Evolutionary conservation across 2,888 invertebrate species (phyloP), one percentile per base, ranked within the genome.

Genomic region (Thymelicus lineola): DNA sequence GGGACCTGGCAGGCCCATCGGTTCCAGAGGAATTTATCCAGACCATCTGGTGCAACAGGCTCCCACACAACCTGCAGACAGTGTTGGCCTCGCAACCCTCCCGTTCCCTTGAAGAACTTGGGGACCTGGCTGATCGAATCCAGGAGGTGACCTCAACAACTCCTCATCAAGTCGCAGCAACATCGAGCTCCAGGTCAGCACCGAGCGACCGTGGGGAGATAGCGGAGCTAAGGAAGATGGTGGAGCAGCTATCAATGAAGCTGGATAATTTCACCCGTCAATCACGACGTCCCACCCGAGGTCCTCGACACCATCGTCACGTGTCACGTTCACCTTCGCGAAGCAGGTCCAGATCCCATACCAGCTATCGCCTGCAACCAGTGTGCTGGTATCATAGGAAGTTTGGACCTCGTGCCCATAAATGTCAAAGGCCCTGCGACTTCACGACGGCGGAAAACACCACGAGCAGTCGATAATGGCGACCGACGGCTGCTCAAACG

Each of bases 351-450:
- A 17, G 60, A 0, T 68, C 67, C 12, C 14, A 15, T 4, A 74
- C 76, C 14, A 73, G 58, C 45, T 72, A 73, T 15, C 28, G 66
- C 0, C 57, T 68, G 15, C 71, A 69, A 57, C 75, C 75, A 0
- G 3, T 67, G 0, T 76, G 76, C 57, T 77, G 74, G 75, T 77
- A 76, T 46, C 78, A 78, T 38, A 7, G 38, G 6, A 74, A 71
- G 28, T 75, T 70, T 15, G 72, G 70, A 0, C 55, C 72, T 0
- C 53, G 60, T 6, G 75, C 76, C 0, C 42, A 35, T 0, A 74
- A 58, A 15, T 79, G 77, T 60, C 48, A 58, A 15, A 42, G 58
- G n/a, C n/a, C n/a, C n/a, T n/a, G n/a, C n/a, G n/a, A n/a, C n/a
- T n/a, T n/a, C n/a, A n/a, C n/a, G n/a, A n/a, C n/a, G n/a, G n/a